Base-by-base conservation (phyloP, 1,140 invertebrate genomes). In the Platorchestia sp. region DNA sequence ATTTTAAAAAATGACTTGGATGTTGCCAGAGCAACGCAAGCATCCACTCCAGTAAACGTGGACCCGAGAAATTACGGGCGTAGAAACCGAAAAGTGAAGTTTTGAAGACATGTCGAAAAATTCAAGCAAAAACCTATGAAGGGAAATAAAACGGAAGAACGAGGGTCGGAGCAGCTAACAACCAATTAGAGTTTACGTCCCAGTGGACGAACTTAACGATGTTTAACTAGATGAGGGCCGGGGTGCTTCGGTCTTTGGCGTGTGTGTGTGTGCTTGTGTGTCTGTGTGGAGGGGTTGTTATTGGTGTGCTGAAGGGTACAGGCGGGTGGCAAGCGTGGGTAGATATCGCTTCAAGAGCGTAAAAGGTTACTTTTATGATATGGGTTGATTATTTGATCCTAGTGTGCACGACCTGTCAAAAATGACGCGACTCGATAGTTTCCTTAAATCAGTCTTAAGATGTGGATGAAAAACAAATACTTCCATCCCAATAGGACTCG, bases 171-270 rank as follows among this genome's bases (percentile, higher is more conserved):
- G 59, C 59, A 75, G 5, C 91, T 93, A 93, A 93, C 91, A 93
- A 93, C 7, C 91, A 93, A 93, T 93, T 93, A 93, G 91, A 45
- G 91, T 44, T 7, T 93, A 93, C 43, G 45, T 45, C 91, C 47
- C 45, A 93, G 45, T 44, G 10, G 45, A 44, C 91, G 45, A 45
- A 42, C 40, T 47, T 93, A 93, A 93, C 91, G 91, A 93, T 93
- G 91, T 47, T 93, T 93, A 93, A 93, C 91, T 75, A 75, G 59
- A 75, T 75, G 59, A 75, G 59, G 36, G 59, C 59, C 27, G 14
- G 59, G 27, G 59, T 10, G n/a, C n/a, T n/a, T n/a, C n/a, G n/a
- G n/a, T n/a, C n/a, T n/a, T n/a, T n/a, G n/a, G n/a, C n/a, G n/a
- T n/a, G n/a, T n/a, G n/a, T n/a, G n/a, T n/a, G n/a, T 3, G 59